These are phyloP conservation scores for Coccyzus lansbergi DNA, from an alignment of 2,797 vertebrate genomes.

Conservation along the genomic window DNA sequence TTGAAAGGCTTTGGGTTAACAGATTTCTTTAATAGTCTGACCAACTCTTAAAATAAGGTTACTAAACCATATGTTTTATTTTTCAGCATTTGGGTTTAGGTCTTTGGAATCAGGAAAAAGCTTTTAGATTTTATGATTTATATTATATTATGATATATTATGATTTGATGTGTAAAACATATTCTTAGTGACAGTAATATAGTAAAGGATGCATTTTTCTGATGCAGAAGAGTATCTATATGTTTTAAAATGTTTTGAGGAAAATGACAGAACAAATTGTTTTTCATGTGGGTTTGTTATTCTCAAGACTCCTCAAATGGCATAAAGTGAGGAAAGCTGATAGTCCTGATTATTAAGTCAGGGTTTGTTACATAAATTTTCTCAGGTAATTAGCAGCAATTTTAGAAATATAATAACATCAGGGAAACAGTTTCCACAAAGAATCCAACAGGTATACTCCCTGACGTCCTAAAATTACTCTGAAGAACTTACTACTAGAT, in stretches of 20 bases:
- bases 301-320: not conserved
- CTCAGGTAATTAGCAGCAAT: conserved; percentile 21
- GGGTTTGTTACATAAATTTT: not conserved
- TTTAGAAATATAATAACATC: not conserved
- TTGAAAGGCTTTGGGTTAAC: not conserved
- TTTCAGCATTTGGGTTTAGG: not conserved
- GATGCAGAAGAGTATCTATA: not conserved
- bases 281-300: not conserved
- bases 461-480: not conserved
- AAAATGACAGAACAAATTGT: not conserved
- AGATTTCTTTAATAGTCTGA: not conserved
- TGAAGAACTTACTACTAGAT: not conserved
- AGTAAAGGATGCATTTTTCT: not conserved
- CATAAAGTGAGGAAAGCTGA: not conserved
- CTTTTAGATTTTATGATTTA: not conserved
- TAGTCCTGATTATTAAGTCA: conserved; percentile 22
- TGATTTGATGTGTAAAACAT: not conserved
- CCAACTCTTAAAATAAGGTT: not conserved
- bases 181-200: not conserved
- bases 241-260: not conserved
- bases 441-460: not conserved
- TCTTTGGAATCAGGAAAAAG: not conserved
- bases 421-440: not conserved
- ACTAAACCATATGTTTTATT: not conserved
- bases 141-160: no score